Conservation (phyloP, 2,113 vertebrate genomes). For the Otocyon megalotis region DNA sequence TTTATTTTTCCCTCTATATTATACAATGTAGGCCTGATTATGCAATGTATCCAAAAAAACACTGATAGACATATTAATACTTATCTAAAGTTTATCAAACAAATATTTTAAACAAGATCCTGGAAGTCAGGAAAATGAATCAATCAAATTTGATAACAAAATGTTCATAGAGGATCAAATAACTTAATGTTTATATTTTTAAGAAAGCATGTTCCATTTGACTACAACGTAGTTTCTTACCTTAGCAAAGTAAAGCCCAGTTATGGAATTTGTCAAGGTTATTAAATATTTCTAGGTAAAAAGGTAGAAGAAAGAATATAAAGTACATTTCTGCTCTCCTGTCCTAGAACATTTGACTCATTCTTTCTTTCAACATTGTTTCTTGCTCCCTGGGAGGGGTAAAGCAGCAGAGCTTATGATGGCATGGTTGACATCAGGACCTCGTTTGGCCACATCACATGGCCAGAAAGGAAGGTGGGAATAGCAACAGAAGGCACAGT, state of each 20-base stretch:
- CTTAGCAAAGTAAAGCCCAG: constrained; percentile 72
- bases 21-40: constrained; percentile 58
- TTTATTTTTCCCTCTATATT: constrained; percentile 49
- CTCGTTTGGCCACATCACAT: constrained; percentile 79
- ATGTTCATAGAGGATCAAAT: constrained; percentile 66
- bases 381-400: constrained; percentile 76
- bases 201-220: constrained; percentile 81
- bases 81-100: constrained; percentile 74
- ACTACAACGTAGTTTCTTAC: constrained; percentile 79
- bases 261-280: constrained; percentile 78
- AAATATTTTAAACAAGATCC: constrained; percentile 83
- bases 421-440: constrained; percentile 77
- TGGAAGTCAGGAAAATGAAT: constrained; percentile 80
- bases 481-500: constrained; percentile 83
- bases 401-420: constrained; percentile 73
- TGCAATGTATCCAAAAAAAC: constrained; percentile 58
- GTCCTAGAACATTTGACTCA: constrained; percentile 72
- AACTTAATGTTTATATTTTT: constrained; percentile 77
- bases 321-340: constrained; percentile 72
- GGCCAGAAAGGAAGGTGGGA: constrained; percentile 86
- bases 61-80: constrained; percentile 63
- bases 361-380: constrained; percentile 81
- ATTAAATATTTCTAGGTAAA: constrained; percentile 81
- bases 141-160: constrained; percentile 76
- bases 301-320: constrained; percentile 82